These are phyloP conservation scores for Haemorhous mexicanus DNA, from an alignment of 2,113 vertebrate species.

Conservation along the genomic window DNA sequence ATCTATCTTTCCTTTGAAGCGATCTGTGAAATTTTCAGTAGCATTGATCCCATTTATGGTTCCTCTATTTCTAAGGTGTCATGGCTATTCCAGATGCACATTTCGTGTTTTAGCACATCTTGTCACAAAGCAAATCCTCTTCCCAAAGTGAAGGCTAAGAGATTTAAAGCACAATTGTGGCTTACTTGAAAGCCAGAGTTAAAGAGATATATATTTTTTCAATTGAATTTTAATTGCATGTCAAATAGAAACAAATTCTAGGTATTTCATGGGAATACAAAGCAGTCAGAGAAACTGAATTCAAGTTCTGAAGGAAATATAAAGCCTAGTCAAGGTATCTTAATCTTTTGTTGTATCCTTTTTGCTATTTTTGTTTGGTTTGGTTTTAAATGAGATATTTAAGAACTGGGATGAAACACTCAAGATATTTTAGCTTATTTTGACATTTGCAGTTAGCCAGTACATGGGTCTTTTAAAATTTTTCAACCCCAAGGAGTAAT, in stretches of 20 bases:
- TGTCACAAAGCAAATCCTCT: neutral
- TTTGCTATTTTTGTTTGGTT: neutral
- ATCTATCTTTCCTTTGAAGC: neutral
- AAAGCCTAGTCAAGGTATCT: neutral
- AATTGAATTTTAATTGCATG: neutral
- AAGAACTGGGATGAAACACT: neutral
- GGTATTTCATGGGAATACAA: neutral
- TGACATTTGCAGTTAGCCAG: neutral
- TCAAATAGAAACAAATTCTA: neutral
- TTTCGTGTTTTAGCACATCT: neutral
- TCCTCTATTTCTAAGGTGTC: constrained; percentile 12
- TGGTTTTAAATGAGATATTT: neutral
- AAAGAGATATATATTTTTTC: neutral
- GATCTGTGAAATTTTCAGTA: constrained; percentile 3
- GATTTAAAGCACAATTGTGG: neutral
- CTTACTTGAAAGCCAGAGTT: neutral
- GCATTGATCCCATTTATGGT: neutral
- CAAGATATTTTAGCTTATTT: neutral
- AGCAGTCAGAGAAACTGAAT: neutral
- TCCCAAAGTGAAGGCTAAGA: neutral
- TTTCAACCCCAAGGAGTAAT: neutral
- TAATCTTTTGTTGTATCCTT: neutral
- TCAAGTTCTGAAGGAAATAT: neutral
- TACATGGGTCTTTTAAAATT: neutral
- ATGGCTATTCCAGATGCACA: neutral